These are phyloP conservation scores for Zoanthus sansibaricus DNA, from an alignment of 92 coral and sea anemone species.

Conservation along the genomic window DNA sequence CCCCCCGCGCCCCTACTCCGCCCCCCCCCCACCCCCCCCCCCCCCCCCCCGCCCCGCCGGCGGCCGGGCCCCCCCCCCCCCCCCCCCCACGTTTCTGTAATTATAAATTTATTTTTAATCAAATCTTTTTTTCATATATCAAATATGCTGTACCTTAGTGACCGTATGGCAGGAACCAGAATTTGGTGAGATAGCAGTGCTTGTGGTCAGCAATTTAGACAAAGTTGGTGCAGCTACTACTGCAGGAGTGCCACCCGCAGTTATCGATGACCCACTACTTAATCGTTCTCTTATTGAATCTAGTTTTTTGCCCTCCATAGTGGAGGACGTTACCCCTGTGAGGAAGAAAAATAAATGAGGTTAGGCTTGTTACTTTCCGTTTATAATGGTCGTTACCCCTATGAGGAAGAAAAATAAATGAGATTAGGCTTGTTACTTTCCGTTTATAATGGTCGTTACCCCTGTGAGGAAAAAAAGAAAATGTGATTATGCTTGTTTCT, in stretches of 20 bases:
- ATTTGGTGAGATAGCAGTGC: conserved; percentile 51
- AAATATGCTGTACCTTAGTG: conserved; percentile 51
- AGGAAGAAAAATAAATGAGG: conserved; percentile 14
- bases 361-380: conserved; percentile 74
- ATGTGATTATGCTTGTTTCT: conserved; percentile 32
- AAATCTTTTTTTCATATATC: too few species aligned
- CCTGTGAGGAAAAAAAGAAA: conserved; percentile 56
- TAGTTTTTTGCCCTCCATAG: conserved; percentile 83
- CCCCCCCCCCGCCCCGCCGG: too few species aligned
- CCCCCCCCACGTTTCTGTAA: too few species aligned
- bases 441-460: conserved; percentile 79
- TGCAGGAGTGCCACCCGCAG: conserved; percentile 68
- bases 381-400: conserved; percentile 85
- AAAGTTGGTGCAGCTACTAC: conserved; percentile 87
- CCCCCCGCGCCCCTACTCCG: too few species aligned
- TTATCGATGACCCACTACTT: conserved; percentile 47
- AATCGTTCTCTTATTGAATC: conserved; percentile 89
- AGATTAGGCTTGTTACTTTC: conserved; percentile 68
- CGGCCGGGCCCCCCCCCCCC: too few species aligned
- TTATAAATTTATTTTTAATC: too few species aligned
- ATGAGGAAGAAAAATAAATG: conserved; percentile 15
- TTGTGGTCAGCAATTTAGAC: conserved; percentile 84
- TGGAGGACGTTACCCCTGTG: conserved; percentile 82
- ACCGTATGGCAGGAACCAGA: conserved; percentile 41
- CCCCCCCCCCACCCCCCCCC: too few species aligned